Conservation (phyloP, 1,140 invertebrate species). For the Bombyx mandarina region DNA sequence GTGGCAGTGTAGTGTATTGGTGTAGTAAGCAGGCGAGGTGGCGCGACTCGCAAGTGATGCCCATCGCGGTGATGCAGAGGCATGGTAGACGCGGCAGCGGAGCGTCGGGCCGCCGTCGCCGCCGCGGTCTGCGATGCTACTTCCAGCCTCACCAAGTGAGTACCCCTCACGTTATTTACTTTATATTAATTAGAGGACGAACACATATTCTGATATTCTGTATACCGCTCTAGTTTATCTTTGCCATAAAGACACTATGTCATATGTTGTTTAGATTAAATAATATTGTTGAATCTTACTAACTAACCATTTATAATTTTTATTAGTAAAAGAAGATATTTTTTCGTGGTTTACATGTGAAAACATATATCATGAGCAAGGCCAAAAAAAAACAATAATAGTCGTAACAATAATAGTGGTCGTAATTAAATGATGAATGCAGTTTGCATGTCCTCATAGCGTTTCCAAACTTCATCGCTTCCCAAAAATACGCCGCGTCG, state of each 20-base stretch:
- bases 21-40: slow-evolving; percentile 23
- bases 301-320: too few species aligned
- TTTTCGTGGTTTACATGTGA: too few species aligned
- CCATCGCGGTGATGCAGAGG: slow-evolving; percentile 61
- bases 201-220: not conserved
- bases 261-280: too few species aligned
- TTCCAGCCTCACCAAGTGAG: slow-evolving; percentile 60
- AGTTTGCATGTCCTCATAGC: too few species aligned
- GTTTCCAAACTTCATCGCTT: too few species aligned
- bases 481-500: too few species aligned
- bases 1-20: slow-evolving; percentile 40
- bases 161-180: slow-evolving; percentile 2
- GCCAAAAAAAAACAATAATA: too few species aligned
- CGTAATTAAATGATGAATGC: too few species aligned
- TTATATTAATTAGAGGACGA: not conserved
- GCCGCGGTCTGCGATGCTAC: slow-evolving; percentile 43
- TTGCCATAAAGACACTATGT: not conserved
- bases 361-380: too few species aligned
- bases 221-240: not conserved
- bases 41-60: slow-evolving; percentile 47
- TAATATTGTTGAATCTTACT: too few species aligned
- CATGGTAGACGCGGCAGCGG: slow-evolving; percentile 68
- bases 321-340: too few species aligned
- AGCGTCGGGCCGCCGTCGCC: slow-evolving; percentile 54
- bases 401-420: too few species aligned